These are phyloP conservation scores for Hydraecia micacea DNA, from an alignment of 2,888 invertebrate species.

Conservation along the genomic window DNA sequence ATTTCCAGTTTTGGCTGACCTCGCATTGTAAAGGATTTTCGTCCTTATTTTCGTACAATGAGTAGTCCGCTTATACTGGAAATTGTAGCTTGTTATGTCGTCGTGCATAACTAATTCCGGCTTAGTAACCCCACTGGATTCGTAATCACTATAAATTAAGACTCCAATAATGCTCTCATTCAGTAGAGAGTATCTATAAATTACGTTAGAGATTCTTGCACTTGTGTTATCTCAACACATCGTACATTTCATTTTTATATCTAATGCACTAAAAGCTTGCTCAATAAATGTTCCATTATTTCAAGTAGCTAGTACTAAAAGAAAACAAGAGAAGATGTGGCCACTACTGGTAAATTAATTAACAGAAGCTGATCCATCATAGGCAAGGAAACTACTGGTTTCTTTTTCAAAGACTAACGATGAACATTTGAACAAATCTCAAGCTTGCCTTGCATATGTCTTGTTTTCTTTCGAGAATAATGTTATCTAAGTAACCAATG, in stretches of 20 bases:
- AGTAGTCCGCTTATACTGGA: not conserved
- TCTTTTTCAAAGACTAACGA: not conserved
- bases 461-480: not conserved
- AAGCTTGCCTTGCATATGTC: not conserved
- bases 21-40: not conserved
- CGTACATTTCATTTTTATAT: slow-evolving; percentile 23
- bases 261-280: slow-evolving; percentile 10
- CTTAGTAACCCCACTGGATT: not conserved
- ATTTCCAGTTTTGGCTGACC: not conserved
- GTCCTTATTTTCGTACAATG: not conserved
- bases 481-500: not conserved
- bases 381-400: not conserved
- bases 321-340: not conserved
- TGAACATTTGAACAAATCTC: no score
- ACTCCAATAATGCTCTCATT: slow-evolving; percentile 1
- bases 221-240: slow-evolving; percentile 15
- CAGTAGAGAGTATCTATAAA: slow-evolving; percentile 10
- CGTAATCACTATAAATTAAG: not conserved
- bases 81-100: not conserved
- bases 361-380: not conserved
- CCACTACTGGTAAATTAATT: not conserved
- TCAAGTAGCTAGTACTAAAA: not conserved
- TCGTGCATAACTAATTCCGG: no score
- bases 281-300: not conserved
- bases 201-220: slow-evolving; percentile 5